Conservation (phyloP, 2,888 invertebrate species). For the Mantis religiosa region DNA sequence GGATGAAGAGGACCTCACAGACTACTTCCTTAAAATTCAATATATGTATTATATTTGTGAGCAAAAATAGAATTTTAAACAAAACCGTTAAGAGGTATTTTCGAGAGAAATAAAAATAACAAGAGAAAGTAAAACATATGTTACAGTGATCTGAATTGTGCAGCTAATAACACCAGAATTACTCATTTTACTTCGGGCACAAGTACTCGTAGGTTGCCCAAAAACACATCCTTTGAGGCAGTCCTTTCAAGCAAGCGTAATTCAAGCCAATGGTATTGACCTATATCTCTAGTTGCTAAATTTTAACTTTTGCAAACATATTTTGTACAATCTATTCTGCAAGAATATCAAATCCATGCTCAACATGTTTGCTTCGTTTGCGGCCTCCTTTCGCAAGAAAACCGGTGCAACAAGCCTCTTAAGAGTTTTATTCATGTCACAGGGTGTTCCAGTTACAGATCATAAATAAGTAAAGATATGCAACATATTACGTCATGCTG, state of each 20-base stretch:
- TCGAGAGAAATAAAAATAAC: no score
- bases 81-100: no score
- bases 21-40: no score
- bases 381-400: background rate
- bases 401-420: background rate
- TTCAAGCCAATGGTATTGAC: background rate
- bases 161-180: no score
- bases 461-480: background rate
- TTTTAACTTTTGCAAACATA: background rate
- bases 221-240: no score
- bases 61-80: no score
- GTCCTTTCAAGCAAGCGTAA: background rate
- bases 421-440: background rate
- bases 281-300: background rate
- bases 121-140: no score
- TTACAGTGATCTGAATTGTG: no score
- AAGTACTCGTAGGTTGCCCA: no score
- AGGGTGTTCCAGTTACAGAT: background rate
- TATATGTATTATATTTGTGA: no score
- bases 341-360: background rate
- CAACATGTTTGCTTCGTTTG: background rate
- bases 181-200: no score
- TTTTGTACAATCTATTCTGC: background rate
- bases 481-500: background rate
- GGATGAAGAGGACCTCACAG: no score